A percentile compares a stretch with the other conserved stretches of the same genome.
Evolutionary conservation across 1,140 invertebrate genomes (phyloP).

Genomic region (Drosophila obscura): DNA sequence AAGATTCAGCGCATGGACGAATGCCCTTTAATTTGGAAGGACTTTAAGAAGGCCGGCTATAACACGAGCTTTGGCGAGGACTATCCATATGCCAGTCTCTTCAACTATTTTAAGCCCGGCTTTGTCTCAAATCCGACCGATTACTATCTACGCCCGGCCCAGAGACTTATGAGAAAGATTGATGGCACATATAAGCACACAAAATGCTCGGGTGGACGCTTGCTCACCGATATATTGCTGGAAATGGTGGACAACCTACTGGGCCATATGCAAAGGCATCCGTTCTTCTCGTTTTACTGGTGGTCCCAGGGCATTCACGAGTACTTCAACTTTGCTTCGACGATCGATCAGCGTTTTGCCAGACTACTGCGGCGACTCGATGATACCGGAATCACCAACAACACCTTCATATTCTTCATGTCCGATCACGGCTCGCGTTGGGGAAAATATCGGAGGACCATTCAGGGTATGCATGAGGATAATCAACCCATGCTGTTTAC

Average conservation of each 20-base stretch:
- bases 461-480: slow-evolving; percentile 91
- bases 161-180: neutral
- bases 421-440: slow-evolving; percentile 36
- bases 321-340: slow-evolving; percentile 36
- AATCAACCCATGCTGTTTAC: slow-evolving; percentile 92
- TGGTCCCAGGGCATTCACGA: slow-evolving; percentile 30
- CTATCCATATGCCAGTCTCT: slow-evolving; percentile 86
- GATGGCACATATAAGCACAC: slow-evolving; percentile 46
- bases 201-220: slow-evolving; percentile 84
- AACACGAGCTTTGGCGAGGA: slow-evolving; percentile 92
- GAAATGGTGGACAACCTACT: slow-evolving; percentile 89
- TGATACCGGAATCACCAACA: slow-evolving; percentile 26
- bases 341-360: slow-evolving; percentile 11
- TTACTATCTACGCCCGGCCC: slow-evolving; percentile 13
- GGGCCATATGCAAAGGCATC: slow-evolving; percentile 53
- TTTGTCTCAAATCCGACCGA: slow-evolving; percentile 84
- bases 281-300: slow-evolving; percentile 49
- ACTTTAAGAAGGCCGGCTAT: slow-evolving; percentile 88
- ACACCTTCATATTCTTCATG: slow-evolving; percentile 43
- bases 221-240: slow-evolving; percentile 81
- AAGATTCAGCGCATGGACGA: slow-evolving; percentile 77
- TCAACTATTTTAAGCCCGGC: slow-evolving; percentile 90
- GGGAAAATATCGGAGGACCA: slow-evolving; percentile 85
- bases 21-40: slow-evolving; percentile 91
- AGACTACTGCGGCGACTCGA: slow-evolving; percentile 5